Base-by-base conservation (phyloP, 2,113 vertebrate species). In the Sinocyclocheilus maitianheensis region DNA sequence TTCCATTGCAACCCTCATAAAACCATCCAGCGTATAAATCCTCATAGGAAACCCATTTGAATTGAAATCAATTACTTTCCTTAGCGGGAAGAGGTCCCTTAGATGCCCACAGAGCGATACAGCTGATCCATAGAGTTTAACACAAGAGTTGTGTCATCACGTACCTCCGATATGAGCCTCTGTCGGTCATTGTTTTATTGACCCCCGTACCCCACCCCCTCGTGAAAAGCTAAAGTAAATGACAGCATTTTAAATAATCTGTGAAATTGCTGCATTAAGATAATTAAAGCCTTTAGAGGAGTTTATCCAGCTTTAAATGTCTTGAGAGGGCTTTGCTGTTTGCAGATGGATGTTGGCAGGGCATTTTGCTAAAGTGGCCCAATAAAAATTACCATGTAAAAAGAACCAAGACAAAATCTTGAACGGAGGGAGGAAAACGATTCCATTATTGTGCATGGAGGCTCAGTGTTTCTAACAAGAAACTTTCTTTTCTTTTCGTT, bases 1-100 rank as follows among this genome's bases (percentile, higher is more conserved):
- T 92, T 92, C 92, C 91, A 89, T 89, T 90, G 67, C 91, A 81
- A 84, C 63, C 84, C 90, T 89, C 85, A 89, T 92, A 91, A 93
- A 92, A 90, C 89, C 71, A 79, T 84, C 81, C 75, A 22, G 76
- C 71, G 79, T 86, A 93, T 89, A 89, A 91, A 92, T 92, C 90
- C 90, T 86, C 86, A 89, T 65, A 87, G 84, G 89, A 90, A 90
- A 89, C 72, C 84, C 86, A 91, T 91, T 88, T 85, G 81, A 86
- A 81, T 86, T 89, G 88, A 90, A 86, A 86, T 91, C 84, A 89
- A 84, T 91, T 92, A 91, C 86, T 86, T 86, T 90, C 67, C 63
- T 77, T 22, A 74, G 83, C 69, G 43, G 24, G 26, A 40, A 71
- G 58, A 83, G 77, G 71, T 77, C 63, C 86, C 69, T 58, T 72